These are phyloP conservation scores for Dynastes hyllus DNA, from an alignment of 2,888 invertebrate genomes.

Conservation along the genomic window DNA sequence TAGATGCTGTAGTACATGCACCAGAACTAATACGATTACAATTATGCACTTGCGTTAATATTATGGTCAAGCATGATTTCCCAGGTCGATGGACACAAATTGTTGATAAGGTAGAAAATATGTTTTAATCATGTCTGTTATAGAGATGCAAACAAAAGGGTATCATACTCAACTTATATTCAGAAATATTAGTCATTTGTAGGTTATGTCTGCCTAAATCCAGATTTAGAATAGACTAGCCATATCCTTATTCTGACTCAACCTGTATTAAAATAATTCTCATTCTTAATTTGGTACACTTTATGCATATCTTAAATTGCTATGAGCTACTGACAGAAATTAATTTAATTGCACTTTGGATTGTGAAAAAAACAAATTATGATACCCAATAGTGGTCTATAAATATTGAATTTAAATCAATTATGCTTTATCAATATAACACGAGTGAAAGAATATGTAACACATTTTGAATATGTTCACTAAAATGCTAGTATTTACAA, in stretches of 20 bases:
- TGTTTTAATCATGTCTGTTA: background rate
- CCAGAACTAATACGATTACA: slow-evolving; percentile 94
- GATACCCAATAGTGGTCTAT: background rate
- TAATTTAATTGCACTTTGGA: slow-evolving; percentile 11
- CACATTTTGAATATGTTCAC: too few species aligned
- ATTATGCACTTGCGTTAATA: slow-evolving; percentile 92
- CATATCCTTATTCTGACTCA: background rate
- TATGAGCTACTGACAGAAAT: background rate
- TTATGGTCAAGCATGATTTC: slow-evolving; percentile 96
- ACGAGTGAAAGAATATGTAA: too few species aligned
- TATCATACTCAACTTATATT: background rate
- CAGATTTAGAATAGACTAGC: slow-evolving; percentile 9
- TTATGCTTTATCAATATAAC: background rate
- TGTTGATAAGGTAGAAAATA: slow-evolving; percentile 87
- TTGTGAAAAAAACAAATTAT: background rate
- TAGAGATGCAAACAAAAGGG: background rate
- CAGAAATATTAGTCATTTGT: background rate
- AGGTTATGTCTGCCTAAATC: slow-evolving; percentile 12
- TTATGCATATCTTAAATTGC: background rate
- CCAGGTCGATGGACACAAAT: slow-evolving; percentile 96
- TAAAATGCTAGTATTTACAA: too few species aligned
- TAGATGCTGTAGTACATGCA: slow-evolving; percentile 96
- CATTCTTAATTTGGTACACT: background rate
- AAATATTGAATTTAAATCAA: background rate
- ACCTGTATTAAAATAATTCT: slow-evolving; percentile 6